These are phyloP conservation scores for Tapirus indicus DNA, from an alignment of 2,797 vertebrate species.

Conservation along the genomic window DNA sequence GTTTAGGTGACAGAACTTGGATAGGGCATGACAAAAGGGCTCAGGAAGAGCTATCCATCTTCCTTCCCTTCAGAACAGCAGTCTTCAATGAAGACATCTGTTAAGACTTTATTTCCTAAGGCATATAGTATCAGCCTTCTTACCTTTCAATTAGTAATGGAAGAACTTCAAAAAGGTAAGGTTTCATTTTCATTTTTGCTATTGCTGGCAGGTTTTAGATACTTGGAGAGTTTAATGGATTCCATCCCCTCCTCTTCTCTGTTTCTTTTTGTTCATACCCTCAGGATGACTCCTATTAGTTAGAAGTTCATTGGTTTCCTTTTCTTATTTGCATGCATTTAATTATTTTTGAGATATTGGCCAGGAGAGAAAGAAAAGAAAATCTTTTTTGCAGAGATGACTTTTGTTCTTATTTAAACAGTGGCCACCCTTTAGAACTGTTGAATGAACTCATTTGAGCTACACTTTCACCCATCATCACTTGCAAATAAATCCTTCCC, in stretches of 20 bases:
- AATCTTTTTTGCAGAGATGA: constrained; percentile 20
- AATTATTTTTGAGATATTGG: constrained; percentile 69
- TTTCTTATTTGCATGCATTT: constrained; percentile 68
- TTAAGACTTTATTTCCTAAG: constrained; percentile 71
- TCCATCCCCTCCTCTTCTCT: background rate
- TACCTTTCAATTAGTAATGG: constrained; percentile 70
- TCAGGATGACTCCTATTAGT: constrained; percentile 52
- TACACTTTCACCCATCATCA: background rate
- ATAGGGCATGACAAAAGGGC: constrained; percentile 50
- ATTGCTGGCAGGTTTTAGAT: constrained; percentile 58
- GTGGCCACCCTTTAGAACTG: background rate
- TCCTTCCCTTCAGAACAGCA: constrained; percentile 48
- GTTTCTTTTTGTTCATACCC: constrained; percentile 30
- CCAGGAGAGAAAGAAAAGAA: constrained; percentile 43
- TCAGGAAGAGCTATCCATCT: constrained; percentile 57
- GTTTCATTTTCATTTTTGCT: constrained; percentile 68
- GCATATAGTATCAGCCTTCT: constrained; percentile 50
- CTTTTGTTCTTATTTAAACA: background rate
- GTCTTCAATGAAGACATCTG: constrained; percentile 72
- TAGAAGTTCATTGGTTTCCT: constrained; percentile 56
- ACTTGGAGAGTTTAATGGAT: constrained; percentile 60
- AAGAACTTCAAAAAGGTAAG: constrained; percentile 69
- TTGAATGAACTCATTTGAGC: constrained; percentile 19
- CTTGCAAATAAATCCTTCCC: background rate
- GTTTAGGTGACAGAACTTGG: constrained; percentile 66